Evolutionary conservation across 2,113 vertebrate genomes (phyloP), one percentile per base, ranked within the genome.

Genomic region (Megalops atlanticus): DNA sequence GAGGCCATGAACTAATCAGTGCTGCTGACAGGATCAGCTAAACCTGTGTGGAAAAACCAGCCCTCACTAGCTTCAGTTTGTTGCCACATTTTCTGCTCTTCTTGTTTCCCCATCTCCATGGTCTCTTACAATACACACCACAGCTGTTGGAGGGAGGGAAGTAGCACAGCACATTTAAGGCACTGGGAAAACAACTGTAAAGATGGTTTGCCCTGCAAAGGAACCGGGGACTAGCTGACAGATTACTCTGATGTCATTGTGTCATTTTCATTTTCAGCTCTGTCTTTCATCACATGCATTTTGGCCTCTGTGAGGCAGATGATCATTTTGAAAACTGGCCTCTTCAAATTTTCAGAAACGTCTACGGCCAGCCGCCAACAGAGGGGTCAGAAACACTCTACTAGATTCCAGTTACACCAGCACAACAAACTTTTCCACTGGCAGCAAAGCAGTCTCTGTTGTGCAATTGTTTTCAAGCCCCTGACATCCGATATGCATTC

Each of bases 401-500:
- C 18, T 18, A 5, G 52, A 58, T 18, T 24, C 18, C 52, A 2
- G 18, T 58, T 64, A 2, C 58, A 10, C 58, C n/a, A 31, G 58
- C 58, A 11, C n/a, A 27, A 11, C 10, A 10, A 10, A 21, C 58
- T 6, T 64, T 10, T 31, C 24, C n/a, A 27, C n/a, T n/a, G n/a
- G n/a, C 43, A 10, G 7, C 43, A 31, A 27, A 64, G 68, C 74
- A 54, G 2, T 68, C 79, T 84, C 43, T 31, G 88, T 88, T 89
- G 87, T 85, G 88, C 85, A 88, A 90, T 85, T 11, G 85, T 87
- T 81, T 83, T 73, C 75, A 89, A 90, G 91, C 86, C 87, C 84
- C 80, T 64, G 89, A 92, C 88, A 93, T 87, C 80, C 81, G 89
- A 93, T 89, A 87, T 84, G 82, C 36, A 82, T 89, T 88, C 86